Evolutionary conservation across 2,888 invertebrate genomes (phyloP).

Genomic region (Nomada ruficornis): DNA sequence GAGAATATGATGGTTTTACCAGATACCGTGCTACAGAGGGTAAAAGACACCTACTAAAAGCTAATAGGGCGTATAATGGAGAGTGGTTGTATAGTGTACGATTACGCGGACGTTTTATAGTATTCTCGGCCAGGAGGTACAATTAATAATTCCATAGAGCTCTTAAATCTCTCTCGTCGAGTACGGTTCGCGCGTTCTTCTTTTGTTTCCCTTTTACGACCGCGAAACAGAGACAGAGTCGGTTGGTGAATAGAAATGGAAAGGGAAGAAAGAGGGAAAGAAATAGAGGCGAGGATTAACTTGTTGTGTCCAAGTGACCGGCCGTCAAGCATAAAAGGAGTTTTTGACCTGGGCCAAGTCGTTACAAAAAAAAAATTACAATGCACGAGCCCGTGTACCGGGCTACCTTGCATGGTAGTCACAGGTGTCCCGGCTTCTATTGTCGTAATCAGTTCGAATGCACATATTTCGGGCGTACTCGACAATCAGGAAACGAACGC

Average conservation of each 20-base stretch:
- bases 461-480: not conserved
- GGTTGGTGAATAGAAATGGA: not conserved
- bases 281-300: constrained; percentile 43
- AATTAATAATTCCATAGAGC: constrained; percentile 55
- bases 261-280: not conserved
- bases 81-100: constrained; percentile 28
- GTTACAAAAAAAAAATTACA: constrained; percentile 12
- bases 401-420: constrained; percentile 29
- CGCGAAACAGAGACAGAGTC: not conserved
- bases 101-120: constrained; percentile 38
- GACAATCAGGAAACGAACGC: not conserved
- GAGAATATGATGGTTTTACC: constrained; percentile 24
- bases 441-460: constrained; percentile 38
- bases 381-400: constrained; percentile 14
- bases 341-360: constrained; percentile 54
- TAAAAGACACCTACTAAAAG: constrained; percentile 31
- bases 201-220: constrained; percentile 48
- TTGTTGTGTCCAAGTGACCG: constrained; percentile 46
- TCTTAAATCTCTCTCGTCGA: constrained; percentile 66
- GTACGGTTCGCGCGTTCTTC: constrained; percentile 48
- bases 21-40: constrained; percentile 12
- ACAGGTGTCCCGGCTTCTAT: constrained; percentile 30
- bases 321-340: constrained; percentile 36
- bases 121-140: constrained; percentile 25
- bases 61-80: constrained; percentile 44